phyloP scores from a whole-genome alignment of 2,888 invertebrate species.

The Mimachlamys varia region DNA sequence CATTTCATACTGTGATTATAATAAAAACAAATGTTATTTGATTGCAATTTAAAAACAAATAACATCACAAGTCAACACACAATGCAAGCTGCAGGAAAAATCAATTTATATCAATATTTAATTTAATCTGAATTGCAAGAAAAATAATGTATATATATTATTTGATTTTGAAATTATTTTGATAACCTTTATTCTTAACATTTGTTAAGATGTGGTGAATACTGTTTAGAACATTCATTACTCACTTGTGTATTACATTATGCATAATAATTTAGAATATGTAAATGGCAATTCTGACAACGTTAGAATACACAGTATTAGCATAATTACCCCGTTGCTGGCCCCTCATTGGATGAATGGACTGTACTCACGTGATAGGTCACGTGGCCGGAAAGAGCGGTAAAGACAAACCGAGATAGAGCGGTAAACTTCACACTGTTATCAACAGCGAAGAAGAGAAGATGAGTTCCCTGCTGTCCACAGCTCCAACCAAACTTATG shows the following conservation, averaged over 20 bases:
- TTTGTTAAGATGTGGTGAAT: background rate
- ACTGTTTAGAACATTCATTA: background rate
- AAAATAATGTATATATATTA: too few species aligned
- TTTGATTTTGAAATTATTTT: too few species aligned
- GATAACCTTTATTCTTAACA: too few species aligned
- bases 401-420: background rate
- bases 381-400: slow-evolving; percentile 34
- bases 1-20: too few species aligned
- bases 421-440: slow-evolving; percentile 29
- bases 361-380: background rate
- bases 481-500: slow-evolving; percentile 47
- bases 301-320: background rate
- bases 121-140: too few species aligned
- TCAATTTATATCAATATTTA: too few species aligned
- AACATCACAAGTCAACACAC: too few species aligned
- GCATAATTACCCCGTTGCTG: background rate
- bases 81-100: too few species aligned
- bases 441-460: slow-evolving; percentile 9
- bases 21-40: too few species aligned
- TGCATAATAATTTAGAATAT: slow-evolving; percentile 1
- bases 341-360: background rate
- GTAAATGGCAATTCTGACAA: background rate
- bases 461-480: slow-evolving; percentile 42
- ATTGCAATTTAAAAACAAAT: too few species aligned
- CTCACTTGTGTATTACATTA: background rate